phyloP scores from a whole-genome alignment of 2,888 invertebrate species.

The Scaptomyza parva region DNA sequence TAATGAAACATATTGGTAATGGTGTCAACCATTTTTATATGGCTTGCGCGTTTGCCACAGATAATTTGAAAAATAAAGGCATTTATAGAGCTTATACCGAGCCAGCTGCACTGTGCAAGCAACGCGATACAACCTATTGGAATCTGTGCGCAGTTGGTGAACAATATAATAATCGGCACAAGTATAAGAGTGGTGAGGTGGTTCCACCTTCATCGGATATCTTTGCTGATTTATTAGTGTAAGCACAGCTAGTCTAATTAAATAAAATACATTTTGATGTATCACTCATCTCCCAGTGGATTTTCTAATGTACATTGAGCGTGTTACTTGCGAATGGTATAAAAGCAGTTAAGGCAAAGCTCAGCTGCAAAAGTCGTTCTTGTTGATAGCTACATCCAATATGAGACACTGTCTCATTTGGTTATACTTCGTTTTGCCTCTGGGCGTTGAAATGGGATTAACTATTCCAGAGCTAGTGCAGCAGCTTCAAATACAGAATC shows the following conservation, averaged over 20 bases:
- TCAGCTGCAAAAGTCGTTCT: background rate
- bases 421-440: slow-evolving; percentile 9
- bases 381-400: background rate
- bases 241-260: background rate
- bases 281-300: slow-evolving; percentile 1
- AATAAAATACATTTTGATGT: slow-evolving; percentile 6
- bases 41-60: slow-evolving; percentile 52
- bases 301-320: slow-evolving; percentile 21
- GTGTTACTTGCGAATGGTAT: slow-evolving; percentile 5
- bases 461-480: slow-evolving; percentile 47
- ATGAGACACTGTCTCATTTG: slow-evolving; percentile 30
- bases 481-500: slow-evolving; percentile 48
- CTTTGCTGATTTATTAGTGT: background rate
- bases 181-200: slow-evolving; percentile 28
- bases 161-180: slow-evolving; percentile 19
- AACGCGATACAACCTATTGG: slow-evolving; percentile 19
- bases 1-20: background rate
- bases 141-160: slow-evolving; percentile 53
- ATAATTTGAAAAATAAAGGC: slow-evolving; percentile 26
- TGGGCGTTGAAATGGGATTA: background rate
- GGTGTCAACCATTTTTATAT: slow-evolving; percentile 19
- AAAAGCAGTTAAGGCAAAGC: slow-evolving; percentile 1
- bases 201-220: background rate
- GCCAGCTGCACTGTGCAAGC: slow-evolving; percentile 31
- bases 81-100: slow-evolving; percentile 30